These are phyloP conservation scores for Dysdera silvatica DNA, from an alignment of 1,140 invertebrate genomes.

Conservation along the genomic window DNA sequence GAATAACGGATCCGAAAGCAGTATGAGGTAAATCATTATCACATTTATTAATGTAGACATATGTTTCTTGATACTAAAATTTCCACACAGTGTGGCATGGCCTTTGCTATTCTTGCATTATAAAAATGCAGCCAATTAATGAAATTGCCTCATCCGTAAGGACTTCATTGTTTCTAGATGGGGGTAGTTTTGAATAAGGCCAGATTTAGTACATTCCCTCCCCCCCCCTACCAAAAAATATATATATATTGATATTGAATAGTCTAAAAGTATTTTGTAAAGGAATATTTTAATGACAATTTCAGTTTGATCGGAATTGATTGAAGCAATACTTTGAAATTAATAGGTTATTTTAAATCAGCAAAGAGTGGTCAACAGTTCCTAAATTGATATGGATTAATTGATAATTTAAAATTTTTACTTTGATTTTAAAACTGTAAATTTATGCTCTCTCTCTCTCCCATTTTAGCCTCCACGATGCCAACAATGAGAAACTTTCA, in stretches of 20 bases:
- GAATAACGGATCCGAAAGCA: background rate
- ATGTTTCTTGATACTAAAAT: background rate
- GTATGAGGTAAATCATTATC: conserved; percentile 5
- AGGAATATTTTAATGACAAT: background rate
- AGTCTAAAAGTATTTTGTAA: background rate
- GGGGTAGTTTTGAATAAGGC: background rate
- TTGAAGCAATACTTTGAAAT: background rate
- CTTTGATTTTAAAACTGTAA: too few relatives aligned
- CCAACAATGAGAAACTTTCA: conserved; percentile 11
- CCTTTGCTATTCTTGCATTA: background rate
- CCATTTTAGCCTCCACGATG: too few relatives aligned
- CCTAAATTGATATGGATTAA: too few relatives aligned
- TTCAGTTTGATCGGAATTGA: background rate
- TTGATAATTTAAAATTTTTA: too few relatives aligned
- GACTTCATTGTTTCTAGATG: background rate
- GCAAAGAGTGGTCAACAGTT: background rate
- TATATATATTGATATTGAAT: background rate
- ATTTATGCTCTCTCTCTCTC: too few relatives aligned
- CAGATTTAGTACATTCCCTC: background rate
- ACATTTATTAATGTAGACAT: background rate
- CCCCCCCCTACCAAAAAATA: background rate
- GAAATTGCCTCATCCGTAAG: too few relatives aligned
- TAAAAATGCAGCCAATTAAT: background rate
- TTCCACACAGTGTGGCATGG: background rate
- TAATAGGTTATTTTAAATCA: background rate